Base-by-base conservation (phyloP, 2,113 vertebrate species). In the Phylloscopus trochiloides region DNA sequence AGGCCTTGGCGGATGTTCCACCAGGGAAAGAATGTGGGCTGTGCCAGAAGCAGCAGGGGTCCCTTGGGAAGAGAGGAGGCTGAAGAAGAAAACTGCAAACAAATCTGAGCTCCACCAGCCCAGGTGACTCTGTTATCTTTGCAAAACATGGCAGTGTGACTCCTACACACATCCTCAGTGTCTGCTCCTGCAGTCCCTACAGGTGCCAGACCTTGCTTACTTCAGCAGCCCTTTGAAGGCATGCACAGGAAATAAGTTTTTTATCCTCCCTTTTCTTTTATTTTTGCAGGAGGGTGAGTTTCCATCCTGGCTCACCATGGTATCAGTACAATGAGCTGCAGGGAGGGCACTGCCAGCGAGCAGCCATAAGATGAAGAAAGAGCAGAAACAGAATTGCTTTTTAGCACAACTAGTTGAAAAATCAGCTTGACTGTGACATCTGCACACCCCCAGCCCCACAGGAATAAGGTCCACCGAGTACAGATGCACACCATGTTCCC, bases 391-490 rank as follows among this genome's bases (percentile, higher is more conserved):
- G 11, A 87, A 72, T 22, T 81, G 20, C 3, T 38, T 87, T 77
- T 51, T 42, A 51, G 19, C 17, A 55, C 63, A 76, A 17, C 43
- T 14, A 32, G 14, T 9, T 51, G 34, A 54, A 51, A 77, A 73
- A 73, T 61, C 31, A 73, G 24, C 63, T 73, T 55, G 17, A 7
- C 12, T 54, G 34, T 1, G 3, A 62, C 32, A n/a, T 16, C 42
- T 36, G 34, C 38, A 58, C 25, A 14, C 4, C 8, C 38, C 10
- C 42, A 82, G 17, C 16, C 61, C 36, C 51, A 36, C 0, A 88
- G 43, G 21, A 72, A 31, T 28, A 36, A 47, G 20, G 29, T 25
- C 43, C 52, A 24, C 28, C 4, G 1, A 0, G 0, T 15, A 25
- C 14, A 71, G 36, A 25, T 43, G 10, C 24, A 51, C 0, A 1